These are phyloP conservation scores for Manis pentadactyla DNA, from an alignment of 2,797 vertebrate species.

Conservation along the genomic window DNA sequence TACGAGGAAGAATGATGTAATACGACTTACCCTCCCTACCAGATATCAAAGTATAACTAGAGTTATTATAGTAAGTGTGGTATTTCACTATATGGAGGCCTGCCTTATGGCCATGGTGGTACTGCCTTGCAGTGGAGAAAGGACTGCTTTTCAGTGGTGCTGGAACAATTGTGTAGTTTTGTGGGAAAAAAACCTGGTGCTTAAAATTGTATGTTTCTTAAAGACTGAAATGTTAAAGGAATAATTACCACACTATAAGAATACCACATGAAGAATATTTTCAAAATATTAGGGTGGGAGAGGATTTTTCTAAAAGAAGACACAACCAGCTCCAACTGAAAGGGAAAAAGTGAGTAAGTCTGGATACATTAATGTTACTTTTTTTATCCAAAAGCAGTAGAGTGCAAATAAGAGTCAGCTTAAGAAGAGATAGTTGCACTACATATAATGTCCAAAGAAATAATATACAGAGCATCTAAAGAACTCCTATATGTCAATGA, in stretches of 20 bases:
- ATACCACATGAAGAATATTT: not conserved
- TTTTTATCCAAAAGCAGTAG: not conserved
- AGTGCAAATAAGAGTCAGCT: not conserved
- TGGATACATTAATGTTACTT: not conserved
- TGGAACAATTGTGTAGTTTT: not conserved
- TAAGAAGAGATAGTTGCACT: not conserved
- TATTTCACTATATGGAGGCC: not conserved
- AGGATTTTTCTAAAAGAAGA: conserved; percentile 32
- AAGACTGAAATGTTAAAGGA: not conserved
- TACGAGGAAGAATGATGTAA: not conserved
- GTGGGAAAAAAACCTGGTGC: not conserved
- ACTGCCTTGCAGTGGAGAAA: not conserved
- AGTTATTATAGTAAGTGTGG: not conserved
- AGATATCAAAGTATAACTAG: not conserved
- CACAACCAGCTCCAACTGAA: not conserved
- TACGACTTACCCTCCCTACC: not conserved
- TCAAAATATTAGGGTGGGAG: not conserved
- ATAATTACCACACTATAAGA: not conserved
- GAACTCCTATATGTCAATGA: not conserved
- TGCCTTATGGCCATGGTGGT: not conserved
- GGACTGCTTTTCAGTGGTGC: not conserved
- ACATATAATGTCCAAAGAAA: not conserved
- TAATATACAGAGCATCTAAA: not conserved
- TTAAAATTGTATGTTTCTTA: not conserved
- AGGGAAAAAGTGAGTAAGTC: not conserved